Percentiles rank a stretch among this genome's conserved stretches.
phyloP scores from a whole-genome alignment of 2,797 vertebrate genomes.

The Artibeus jamaicensis region DNA sequence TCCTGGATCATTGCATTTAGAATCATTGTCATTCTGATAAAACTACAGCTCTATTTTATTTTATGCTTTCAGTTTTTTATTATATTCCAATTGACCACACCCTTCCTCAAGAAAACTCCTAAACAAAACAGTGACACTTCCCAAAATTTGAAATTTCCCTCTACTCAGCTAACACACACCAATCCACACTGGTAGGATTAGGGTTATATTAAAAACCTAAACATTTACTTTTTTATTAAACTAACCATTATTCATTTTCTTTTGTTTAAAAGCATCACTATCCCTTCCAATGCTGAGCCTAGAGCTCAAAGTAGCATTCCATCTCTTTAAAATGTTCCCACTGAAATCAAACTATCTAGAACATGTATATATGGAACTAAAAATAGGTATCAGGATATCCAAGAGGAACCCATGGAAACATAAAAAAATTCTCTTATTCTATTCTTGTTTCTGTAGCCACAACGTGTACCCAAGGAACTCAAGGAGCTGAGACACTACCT shows the following conservation, averaged over 20 bases:
- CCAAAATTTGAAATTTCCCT: neutral
- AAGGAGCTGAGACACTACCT: neutral
- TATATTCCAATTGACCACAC: conserved; percentile 50
- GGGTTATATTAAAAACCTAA: neutral
- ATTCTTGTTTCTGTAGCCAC: neutral
- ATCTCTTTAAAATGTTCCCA: neutral
- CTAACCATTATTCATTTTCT: neutral
- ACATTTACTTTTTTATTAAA: neutral
- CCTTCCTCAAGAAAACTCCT: conserved; percentile 40
- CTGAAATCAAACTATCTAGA: neutral
- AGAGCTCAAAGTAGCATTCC: neutral
- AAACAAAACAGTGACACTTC: neutral
- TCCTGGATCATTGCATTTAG: neutral
- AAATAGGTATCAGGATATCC: neutral
- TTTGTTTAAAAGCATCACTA: neutral
- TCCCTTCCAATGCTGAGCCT: neutral
- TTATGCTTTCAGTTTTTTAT: neutral
- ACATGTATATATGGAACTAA: neutral
- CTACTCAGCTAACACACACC: neutral
- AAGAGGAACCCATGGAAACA: neutral
- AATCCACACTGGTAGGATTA: neutral
- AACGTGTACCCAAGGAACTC: neutral
- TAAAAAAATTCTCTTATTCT: neutral
- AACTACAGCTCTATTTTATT: neutral
- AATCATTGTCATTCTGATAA: neutral